These are phyloP conservation scores for Rhabditoides inermis DNA, from an alignment of 2,888 invertebrate species.

Conservation along the genomic window DNA sequence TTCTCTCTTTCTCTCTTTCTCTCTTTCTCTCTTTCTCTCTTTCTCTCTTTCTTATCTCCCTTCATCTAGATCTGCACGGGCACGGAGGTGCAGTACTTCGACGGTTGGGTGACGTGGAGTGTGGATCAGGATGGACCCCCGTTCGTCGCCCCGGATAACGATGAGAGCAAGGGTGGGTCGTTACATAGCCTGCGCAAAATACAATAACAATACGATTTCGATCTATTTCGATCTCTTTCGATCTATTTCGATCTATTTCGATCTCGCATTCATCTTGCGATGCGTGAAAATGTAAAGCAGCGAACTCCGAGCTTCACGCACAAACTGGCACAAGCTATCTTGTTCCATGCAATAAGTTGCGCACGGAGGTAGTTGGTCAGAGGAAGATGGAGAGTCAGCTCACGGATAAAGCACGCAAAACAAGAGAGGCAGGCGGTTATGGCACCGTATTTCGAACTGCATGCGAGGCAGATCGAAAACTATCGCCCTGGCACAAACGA, in stretches of 20 bases:
- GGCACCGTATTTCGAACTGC: too few relatives aligned
- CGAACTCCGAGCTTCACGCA: not conserved
- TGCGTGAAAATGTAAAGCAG: not conserved
- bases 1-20: not conserved
- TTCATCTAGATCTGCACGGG: slow-evolving; percentile 21
- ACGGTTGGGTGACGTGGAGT: slow-evolving; percentile 40
- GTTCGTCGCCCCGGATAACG: slow-evolving; percentile 27
- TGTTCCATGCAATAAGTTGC: slow-evolving; percentile 1
- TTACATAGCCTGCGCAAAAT: too few relatives aligned
- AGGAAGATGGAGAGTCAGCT: too few relatives aligned
- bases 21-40: not conserved
- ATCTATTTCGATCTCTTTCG: not conserved
- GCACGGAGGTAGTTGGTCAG: too few relatives aligned
- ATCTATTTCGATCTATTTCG: not conserved
- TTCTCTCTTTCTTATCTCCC: not conserved
- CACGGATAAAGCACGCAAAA: too few relatives aligned
- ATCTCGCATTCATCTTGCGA: not conserved
- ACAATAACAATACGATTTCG: not conserved
- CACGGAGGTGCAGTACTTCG: slow-evolving; percentile 31
- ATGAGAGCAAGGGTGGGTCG: slow-evolving; percentile 1
- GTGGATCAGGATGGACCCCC: slow-evolving; percentile 25
- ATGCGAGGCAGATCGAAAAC: slow-evolving; percentile 3
- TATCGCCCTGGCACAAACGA: slow-evolving; percentile 9
- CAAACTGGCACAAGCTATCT: not conserved
- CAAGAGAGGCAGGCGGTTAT: too few relatives aligned